These are phyloP conservation scores for Zaprionus gabonicus DNA, from an alignment of 1,140 invertebrate species.

Conservation along the genomic window DNA sequence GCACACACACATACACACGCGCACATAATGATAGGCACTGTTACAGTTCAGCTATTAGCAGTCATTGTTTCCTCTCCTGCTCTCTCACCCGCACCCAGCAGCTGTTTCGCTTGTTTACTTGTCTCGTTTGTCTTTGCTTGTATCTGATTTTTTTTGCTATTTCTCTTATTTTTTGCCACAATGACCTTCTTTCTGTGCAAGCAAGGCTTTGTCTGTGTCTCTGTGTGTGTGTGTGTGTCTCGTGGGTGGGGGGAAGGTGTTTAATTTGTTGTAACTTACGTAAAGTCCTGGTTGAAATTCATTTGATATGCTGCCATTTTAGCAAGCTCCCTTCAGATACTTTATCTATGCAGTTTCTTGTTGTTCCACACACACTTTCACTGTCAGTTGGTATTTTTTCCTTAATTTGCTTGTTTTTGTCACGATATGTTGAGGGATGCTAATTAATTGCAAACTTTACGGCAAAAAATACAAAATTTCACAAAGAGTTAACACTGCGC, in stretches of 20 bases:
- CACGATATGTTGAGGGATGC: constrained; percentile 8
- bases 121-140: constrained; percentile 60
- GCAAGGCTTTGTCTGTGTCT: constrained; percentile 50
- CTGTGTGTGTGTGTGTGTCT: constrained; percentile 10
- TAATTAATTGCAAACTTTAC: constrained; percentile 15
- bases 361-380: constrained; percentile 63
- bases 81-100: constrained; percentile 34
- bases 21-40: constrained; percentile 37
- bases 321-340: constrained; percentile 43
- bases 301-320: constrained; percentile 77
- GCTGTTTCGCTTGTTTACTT: constrained; percentile 70
- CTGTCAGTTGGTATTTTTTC: constrained; percentile 28
- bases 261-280: constrained; percentile 71
- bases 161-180: constrained; percentile 51
- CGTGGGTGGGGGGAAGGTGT: not conserved
- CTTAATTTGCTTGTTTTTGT: constrained; percentile 11
- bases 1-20: constrained; percentile 17
- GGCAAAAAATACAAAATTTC: constrained; percentile 18
- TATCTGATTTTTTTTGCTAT: constrained; percentile 58
- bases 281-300: constrained; percentile 84
- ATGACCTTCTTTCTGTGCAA: constrained; percentile 64
- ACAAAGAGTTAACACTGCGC: constrained; percentile 9
- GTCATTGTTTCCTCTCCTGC: constrained; percentile 25
- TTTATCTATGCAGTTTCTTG: constrained; percentile 42
- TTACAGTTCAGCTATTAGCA: constrained; percentile 57